A percentile compares a stretch with the other conserved stretches of the same genome.
These are phyloP conservation scores for Zaprionus capensis DNA, from an alignment of 1,140 invertebrate species.

Conservation along the genomic window DNA sequence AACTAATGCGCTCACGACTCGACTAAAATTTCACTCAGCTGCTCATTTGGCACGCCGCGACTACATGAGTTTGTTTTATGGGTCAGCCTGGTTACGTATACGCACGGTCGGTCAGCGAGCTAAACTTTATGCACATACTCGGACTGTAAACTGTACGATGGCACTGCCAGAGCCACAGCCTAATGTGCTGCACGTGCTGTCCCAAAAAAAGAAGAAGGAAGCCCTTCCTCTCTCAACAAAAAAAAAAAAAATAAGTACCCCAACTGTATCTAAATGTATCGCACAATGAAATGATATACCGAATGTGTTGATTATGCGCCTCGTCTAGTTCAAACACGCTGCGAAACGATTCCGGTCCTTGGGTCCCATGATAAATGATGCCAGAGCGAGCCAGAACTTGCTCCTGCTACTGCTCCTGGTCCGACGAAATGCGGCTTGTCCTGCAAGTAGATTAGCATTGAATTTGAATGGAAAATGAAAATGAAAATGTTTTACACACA, in stretches of 20 bases:
- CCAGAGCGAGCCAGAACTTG: constrained; percentile 35
- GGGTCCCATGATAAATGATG: constrained; percentile 73
- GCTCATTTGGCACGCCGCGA: constrained; percentile 46
- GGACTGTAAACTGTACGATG: constrained; percentile 53
- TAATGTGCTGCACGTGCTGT: constrained; percentile 74
- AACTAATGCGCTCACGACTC: constrained; percentile 49
- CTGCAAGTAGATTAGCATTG: constrained; percentile 78
- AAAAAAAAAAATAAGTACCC: constrained; percentile 30
- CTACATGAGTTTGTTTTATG: constrained; percentile 37
- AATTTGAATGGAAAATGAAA: constrained; percentile 80
- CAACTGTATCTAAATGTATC: constrained; percentile 45
- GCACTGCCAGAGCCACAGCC: constrained; percentile 34
- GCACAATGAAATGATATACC: constrained; percentile 66
- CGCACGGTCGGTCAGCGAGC: constrained; percentile 61
- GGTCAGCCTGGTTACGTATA: constrained; percentile 60
- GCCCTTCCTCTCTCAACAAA: background rate
- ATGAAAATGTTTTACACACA: constrained; percentile 72
- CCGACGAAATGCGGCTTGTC: constrained; percentile 62
- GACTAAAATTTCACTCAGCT: constrained; percentile 54
- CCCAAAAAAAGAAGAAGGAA: constrained; percentile 25
- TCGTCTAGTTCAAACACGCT: constrained; percentile 53
- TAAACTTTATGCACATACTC: constrained; percentile 41
- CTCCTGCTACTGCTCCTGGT: constrained; percentile 4
- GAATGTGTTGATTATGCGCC: constrained; percentile 72
- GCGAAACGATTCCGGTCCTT: constrained; percentile 48